phyloP scores from a whole-genome alignment of 2,888 invertebrate genomes.

The Leistus spinibarbis region DNA sequence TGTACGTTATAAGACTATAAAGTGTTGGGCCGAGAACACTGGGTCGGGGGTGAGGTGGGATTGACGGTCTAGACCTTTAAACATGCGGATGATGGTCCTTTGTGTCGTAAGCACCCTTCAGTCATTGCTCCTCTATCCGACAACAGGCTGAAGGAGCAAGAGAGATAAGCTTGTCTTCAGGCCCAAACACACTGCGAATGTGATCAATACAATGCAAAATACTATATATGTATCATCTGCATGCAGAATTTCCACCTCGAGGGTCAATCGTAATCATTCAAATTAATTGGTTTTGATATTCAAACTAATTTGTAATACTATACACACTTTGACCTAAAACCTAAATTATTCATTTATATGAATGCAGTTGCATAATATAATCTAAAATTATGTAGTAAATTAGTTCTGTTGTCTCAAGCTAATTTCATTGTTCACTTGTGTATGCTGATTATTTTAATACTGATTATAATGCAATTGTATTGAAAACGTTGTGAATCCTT shows the following conservation, averaged over 20 bases:
- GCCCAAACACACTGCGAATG: not conserved
- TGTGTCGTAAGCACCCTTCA: not conserved
- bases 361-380: no score
- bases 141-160: not conserved
- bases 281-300: not conserved
- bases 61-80: not conserved
- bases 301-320: not conserved
- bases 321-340: not conserved
- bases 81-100: constrained; percentile 10
- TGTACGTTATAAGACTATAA: not conserved
- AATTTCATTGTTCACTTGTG: no score
- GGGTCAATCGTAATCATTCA: not conserved
- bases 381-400: no score
- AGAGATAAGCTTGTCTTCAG: not conserved
- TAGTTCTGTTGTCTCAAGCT: no score
- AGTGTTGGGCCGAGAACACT: not conserved
- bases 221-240: no score
- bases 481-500: no score
- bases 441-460: no score
- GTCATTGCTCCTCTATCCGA: not conserved
- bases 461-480: no score
- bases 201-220: constrained; percentile 1
- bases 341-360: not conserved
- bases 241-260: not conserved
- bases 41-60: not conserved